These are phyloP conservation scores for Phylloscopus whistleri DNA, from an alignment of 2,113 vertebrate species.

Conservation along the genomic window DNA sequence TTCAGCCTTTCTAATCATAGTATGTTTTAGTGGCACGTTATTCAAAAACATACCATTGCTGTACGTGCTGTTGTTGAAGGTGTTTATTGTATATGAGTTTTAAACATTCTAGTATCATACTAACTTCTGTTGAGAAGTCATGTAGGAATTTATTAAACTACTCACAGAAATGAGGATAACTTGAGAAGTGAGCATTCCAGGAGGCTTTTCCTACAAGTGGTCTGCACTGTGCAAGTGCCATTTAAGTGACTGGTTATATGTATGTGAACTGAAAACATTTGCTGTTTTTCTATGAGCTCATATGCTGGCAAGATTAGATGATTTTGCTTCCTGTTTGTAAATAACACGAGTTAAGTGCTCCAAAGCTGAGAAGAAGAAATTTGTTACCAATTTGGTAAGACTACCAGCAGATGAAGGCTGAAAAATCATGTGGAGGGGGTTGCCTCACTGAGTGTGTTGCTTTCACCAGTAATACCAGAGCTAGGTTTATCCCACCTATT, in stretches of 20 bases:
- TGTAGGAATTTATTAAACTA: neutral
- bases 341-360: neutral
- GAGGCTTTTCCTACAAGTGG: neutral
- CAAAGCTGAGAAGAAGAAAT: neutral
- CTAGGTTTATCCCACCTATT: neutral
- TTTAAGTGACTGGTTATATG: neutral
- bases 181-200: neutral
- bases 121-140: neutral
- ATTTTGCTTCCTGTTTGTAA: neutral
- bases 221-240: neutral
- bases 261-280: neutral
- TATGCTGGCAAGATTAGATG: neutral
- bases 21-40: neutral
- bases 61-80: accelerated
- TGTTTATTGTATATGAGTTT: neutral
- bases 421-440: neutral
- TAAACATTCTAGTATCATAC: neutral
- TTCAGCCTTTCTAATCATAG: neutral
- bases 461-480: neutral
- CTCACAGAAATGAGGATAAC: neutral
- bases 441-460: neutral
- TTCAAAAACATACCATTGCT: neutral
- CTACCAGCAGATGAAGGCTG: neutral
- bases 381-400: neutral
- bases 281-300: neutral